These are phyloP conservation scores for Habropoda laboriosa DNA, from an alignment of 1,140 invertebrate genomes.

Conservation along the genomic window DNA sequence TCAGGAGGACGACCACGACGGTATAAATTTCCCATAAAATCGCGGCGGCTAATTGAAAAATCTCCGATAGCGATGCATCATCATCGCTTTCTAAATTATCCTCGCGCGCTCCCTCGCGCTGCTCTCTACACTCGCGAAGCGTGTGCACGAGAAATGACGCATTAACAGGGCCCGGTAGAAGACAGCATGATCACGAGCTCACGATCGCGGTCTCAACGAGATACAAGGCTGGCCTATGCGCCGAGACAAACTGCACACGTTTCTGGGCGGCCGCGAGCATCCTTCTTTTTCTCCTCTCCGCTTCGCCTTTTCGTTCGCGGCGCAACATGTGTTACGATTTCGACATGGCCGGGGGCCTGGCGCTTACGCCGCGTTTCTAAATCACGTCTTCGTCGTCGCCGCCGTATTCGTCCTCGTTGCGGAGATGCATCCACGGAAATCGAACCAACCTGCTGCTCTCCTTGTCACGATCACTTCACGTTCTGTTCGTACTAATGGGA, in stretches of 20 bases:
- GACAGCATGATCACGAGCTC: conserved; percentile 42
- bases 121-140: not conserved
- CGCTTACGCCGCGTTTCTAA: conserved; percentile 66
- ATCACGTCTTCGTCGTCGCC: conserved; percentile 61
- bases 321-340: conserved; percentile 73
- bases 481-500: conserved; percentile 73
- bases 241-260: conserved; percentile 45
- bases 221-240: conserved; percentile 1
- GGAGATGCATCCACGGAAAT: conserved; percentile 31
- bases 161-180: conserved; percentile 38
- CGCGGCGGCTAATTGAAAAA: conserved; percentile 50
- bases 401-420: conserved; percentile 28
- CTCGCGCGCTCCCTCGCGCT: not conserved
- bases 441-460: conserved; percentile 23
- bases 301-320: conserved; percentile 19
- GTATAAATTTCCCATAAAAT: conserved; percentile 50
- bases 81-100: conserved; percentile 43
- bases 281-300: conserved; percentile 19
- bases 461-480: conserved; percentile 66
- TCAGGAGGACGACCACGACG: not conserved
- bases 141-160: conserved; percentile 48
- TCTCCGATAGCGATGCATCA: conserved; percentile 45
- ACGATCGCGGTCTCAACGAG: conserved; percentile 14
- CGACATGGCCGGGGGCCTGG: conserved; percentile 58
- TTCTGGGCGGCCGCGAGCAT: conserved; percentile 29